A percentile compares a stretch with the other conserved stretches of the same genome.
These are phyloP conservation scores for Alosa sapidissima DNA, from an alignment of 2,797 vertebrate genomes.

Conservation along the genomic window DNA sequence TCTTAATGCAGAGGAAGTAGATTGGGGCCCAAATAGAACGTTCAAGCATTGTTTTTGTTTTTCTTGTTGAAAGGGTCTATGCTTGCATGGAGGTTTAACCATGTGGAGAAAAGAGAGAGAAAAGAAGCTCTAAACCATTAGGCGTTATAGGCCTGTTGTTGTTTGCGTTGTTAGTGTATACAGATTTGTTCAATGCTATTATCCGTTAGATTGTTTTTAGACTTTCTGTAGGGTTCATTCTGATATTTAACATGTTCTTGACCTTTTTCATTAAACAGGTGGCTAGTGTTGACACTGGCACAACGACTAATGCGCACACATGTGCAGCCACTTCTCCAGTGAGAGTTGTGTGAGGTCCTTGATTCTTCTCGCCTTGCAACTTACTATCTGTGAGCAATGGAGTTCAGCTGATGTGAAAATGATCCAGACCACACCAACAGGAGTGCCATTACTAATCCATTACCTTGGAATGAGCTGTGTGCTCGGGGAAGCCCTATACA, in stretches of 20 bases:
- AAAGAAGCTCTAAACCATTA: too few species aligned
- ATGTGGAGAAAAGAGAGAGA: background rate
- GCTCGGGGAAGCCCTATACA: background rate
- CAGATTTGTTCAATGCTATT: background rate
- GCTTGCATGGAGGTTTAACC: background rate
- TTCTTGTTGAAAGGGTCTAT: too few species aligned
- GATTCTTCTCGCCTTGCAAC: background rate
- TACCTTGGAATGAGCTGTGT: background rate
- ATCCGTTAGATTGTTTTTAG: background rate
- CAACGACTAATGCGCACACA: background rate
- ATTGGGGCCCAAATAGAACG: too few species aligned
- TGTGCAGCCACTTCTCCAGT: background rate
- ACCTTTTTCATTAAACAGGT: background rate
- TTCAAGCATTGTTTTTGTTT: too few species aligned
- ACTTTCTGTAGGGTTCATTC: background rate
- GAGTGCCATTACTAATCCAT: background rate
- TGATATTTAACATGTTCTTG: background rate
- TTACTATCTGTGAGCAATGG: background rate
- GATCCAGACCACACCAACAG: background rate
- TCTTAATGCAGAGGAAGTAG: too few species aligned
- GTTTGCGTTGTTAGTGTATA: background rate
- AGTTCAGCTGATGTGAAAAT: background rate
- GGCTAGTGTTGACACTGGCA: background rate
- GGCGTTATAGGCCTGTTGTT: background rate
- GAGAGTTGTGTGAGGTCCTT: background rate